Conservation (phyloP, 2,888 invertebrate species). For the Acronicta alni region DNA sequence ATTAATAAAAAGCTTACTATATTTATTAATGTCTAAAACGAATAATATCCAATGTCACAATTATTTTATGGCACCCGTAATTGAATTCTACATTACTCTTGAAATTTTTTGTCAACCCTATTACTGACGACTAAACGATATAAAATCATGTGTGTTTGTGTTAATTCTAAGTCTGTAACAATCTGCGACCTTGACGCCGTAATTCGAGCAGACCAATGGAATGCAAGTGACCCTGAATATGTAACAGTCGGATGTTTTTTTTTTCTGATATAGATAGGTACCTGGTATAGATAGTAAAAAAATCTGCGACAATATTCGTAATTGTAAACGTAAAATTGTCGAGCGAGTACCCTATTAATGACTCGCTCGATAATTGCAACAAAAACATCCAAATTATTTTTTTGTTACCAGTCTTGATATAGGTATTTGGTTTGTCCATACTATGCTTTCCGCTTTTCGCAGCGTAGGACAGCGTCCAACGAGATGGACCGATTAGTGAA, state of each 20-base stretch:
- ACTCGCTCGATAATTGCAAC: conserved; percentile 1
- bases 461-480: no score
- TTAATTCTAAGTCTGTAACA: conserved; percentile 43
- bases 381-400: neutral
- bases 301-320: conserved; percentile 26
- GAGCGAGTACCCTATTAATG: neutral
- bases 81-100: no score
- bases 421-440: no score
- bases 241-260: conserved; percentile 47
- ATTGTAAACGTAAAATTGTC: no score
- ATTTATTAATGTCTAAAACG: no score
- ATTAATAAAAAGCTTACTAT: no score
- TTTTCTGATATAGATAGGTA: conserved; percentile 32
- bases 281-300: conserved; percentile 23
- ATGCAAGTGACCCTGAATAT: conserved; percentile 59
- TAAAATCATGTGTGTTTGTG: conserved; percentile 44
- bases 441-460: no score
- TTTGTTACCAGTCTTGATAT: no score
- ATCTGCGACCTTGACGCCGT: conserved; percentile 46
- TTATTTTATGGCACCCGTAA: no score
- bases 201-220: conserved; percentile 57
- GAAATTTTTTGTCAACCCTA: no score
- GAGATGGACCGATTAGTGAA: no score
- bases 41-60: no score
- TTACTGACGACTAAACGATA: conserved; percentile 16